Conservation (phyloP, 2,888 invertebrate genomes). For the Xanthia togata region DNA sequence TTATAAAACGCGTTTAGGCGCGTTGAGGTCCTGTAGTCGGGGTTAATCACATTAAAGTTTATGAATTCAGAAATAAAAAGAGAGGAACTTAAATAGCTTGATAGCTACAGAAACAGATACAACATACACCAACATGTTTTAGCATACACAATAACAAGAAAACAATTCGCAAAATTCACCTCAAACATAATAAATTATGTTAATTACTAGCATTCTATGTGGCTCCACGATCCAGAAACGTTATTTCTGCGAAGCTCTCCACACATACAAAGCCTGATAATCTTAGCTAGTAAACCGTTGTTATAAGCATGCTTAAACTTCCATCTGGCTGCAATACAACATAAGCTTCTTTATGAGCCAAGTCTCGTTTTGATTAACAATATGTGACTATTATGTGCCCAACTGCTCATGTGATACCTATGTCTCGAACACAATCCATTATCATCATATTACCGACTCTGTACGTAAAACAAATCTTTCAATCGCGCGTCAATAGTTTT, state of each 20-base stretch:
- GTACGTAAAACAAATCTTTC: slow-evolving; percentile 50
- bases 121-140: slow-evolving; percentile 4
- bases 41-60: neutral
- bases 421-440: slow-evolving; percentile 49
- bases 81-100: neutral
- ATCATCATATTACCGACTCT: slow-evolving; percentile 37
- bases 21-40: no score
- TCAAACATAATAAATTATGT: slow-evolving; percentile 58
- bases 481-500: slow-evolving; percentile 59
- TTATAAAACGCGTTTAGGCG: no score
- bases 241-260: slow-evolving; percentile 58
- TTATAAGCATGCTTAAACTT: slow-evolving; percentile 30
- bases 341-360: slow-evolving; percentile 25
- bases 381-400: slow-evolving; percentile 28
- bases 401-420: slow-evolving; percentile 18
- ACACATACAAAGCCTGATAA: slow-evolving; percentile 34
- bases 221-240: slow-evolving; percentile 52
- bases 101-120: neutral
- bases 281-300: slow-evolving; percentile 26
- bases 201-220: slow-evolving; percentile 58
- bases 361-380: slow-evolving; percentile 38
- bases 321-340: slow-evolving; percentile 41
- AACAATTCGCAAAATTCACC: slow-evolving; percentile 29
- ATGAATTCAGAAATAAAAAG: neutral
- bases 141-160: slow-evolving; percentile 26